Evolutionary conservation across 2,797 vertebrate species (phyloP).

Genomic region (Eulemur mongoz): DNA sequence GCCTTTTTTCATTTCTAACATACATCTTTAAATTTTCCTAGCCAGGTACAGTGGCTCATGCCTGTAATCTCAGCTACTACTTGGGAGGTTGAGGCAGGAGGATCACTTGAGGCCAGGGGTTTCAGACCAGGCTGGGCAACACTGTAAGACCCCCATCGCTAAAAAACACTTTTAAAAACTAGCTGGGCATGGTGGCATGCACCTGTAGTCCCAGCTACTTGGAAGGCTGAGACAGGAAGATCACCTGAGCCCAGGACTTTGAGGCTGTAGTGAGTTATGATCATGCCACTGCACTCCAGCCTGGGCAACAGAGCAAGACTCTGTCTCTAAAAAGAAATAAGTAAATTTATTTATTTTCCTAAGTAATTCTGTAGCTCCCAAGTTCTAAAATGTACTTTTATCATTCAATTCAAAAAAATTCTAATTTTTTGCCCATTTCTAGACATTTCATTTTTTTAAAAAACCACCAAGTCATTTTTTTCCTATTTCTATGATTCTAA

Average conservation of each 20-base stretch:
- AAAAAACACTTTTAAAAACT: neutral
- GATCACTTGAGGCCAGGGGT: neutral
- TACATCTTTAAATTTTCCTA: neutral
- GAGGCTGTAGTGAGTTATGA: too few species aligned
- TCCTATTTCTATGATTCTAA: neutral
- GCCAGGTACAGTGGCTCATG: neutral
- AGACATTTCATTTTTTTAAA: neutral
- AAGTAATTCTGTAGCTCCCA: neutral
- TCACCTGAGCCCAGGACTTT: too few species aligned
- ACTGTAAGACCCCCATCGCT: too few species aligned
- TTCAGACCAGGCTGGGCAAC: neutral
- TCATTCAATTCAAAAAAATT: neutral
- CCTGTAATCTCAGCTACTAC: too few species aligned
- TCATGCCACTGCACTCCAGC: too few species aligned
- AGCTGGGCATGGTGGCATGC: neutral
- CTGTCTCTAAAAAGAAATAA: too few species aligned
- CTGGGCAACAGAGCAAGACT: too few species aligned
- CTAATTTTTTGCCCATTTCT: neutral
- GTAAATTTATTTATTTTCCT: neutral
- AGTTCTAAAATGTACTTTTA: slow-evolving; percentile 23
- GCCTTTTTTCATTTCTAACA: neutral
- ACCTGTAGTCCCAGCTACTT: neutral
- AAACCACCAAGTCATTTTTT: neutral
- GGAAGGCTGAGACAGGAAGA: neutral
- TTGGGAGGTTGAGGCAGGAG: neutral